A percentile compares a stretch with the other conserved stretches of the same genome.
Conservation (phyloP, 2,888 invertebrate genomes). For the Oegoconia quadripuncta region DNA sequence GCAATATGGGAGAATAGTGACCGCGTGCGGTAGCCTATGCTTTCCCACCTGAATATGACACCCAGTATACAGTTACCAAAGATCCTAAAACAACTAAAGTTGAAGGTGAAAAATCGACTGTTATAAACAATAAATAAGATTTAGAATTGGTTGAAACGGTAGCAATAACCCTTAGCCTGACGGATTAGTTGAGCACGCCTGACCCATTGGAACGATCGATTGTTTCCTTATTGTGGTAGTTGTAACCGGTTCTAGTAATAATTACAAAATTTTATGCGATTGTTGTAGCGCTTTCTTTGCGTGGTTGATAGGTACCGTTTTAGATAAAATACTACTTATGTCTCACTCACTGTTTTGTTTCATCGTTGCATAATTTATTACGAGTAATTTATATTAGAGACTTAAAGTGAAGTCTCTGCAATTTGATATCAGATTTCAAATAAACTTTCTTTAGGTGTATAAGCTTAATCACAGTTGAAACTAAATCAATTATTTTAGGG, state of each 20-base stretch:
- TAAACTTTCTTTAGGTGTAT: background rate
- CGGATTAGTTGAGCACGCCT: constrained; percentile 73
- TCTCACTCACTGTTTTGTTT: too few relatives aligned
- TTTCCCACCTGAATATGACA: constrained; percentile 78
- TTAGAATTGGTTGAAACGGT: constrained; percentile 44
- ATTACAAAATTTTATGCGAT: constrained; percentile 40
- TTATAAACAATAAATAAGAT: constrained; percentile 46
- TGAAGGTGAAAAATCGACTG: constrained; percentile 42
- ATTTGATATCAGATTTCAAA: background rate
- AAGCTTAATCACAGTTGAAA: constrained; percentile 6
- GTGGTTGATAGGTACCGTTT: background rate
- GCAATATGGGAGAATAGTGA: constrained; percentile 67
- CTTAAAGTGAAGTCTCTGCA: too few relatives aligned
- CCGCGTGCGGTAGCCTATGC: constrained; percentile 75
- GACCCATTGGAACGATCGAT: constrained; percentile 79
- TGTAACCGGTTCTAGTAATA: constrained; percentile 48
- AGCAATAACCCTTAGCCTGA: constrained; percentile 52
- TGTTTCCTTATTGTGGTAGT: constrained; percentile 73
- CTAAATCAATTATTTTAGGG: constrained; percentile 19
- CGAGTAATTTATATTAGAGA: too few relatives aligned
- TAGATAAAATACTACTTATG: background rate
- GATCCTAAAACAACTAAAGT: constrained; percentile 40
- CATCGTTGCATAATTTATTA: too few relatives aligned
- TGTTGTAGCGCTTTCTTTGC: background rate
- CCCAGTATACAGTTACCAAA: constrained; percentile 45